Percentiles rank a stretch among this genome's conserved stretches.
Conservation (phyloP, 2,113 vertebrate genomes). For the Ceyx cyanopectus region DNA sequence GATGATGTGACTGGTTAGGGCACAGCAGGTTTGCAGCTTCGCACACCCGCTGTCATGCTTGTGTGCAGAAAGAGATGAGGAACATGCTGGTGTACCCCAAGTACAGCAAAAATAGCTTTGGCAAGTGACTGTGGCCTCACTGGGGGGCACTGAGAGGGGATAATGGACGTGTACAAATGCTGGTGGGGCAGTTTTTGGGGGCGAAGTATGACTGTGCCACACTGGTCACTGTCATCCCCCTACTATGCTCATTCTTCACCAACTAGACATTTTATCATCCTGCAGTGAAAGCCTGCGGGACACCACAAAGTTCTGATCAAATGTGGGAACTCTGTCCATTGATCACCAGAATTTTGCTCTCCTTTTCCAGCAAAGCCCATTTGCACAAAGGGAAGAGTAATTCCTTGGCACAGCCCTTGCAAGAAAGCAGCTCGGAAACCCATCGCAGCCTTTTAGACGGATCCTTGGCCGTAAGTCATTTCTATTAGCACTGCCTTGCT, state of each 20-base stretch:
- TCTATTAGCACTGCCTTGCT: constrained; percentile 49
- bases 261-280: background rate
- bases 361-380: background rate
- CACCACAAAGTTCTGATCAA: background rate
- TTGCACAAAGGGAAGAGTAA: background rate
- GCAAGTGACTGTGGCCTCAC: fast-evolving
- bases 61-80: background rate
- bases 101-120: background rate
- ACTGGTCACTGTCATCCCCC: no score
- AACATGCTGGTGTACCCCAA: background rate
- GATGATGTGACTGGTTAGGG: background rate
- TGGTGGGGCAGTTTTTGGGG: background rate
- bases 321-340: background rate
- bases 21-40: background rate
- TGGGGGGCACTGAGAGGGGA: background rate
- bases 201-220: background rate
- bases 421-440: constrained; percentile 26
- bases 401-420: background rate
- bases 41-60: background rate
- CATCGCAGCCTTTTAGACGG: background rate
- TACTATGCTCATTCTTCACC: background rate
- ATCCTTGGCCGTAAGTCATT: constrained; percentile 56
- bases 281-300: background rate
- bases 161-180: background rate
- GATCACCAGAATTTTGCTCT: background rate